Evolutionary conservation across 2,888 invertebrate genomes (phyloP).

Genomic region (Drosophila formosana): DNA sequence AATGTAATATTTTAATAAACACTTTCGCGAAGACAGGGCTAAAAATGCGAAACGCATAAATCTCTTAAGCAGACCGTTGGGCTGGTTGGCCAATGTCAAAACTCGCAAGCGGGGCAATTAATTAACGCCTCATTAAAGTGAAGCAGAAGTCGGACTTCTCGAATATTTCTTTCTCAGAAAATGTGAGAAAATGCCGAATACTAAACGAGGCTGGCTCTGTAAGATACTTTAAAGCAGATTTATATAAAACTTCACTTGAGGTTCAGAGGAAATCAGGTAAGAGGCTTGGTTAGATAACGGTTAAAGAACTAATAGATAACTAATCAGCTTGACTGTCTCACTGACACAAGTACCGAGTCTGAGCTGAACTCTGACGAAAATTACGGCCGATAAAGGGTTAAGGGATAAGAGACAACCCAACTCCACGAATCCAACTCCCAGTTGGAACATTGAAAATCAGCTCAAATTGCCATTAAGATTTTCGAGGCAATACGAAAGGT

Average conservation of each 20-base stretch:
- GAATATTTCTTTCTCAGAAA: constrained; percentile 30
- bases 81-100: constrained; percentile 69
- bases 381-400: constrained; percentile 79
- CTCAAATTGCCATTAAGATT: constrained; percentile 85
- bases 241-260: constrained; percentile 1
- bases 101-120: constrained; percentile 81
- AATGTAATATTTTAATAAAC: constrained; percentile 84
- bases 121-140: constrained; percentile 83
- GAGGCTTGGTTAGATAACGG: constrained; percentile 46
- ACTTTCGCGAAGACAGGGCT: constrained; percentile 67
- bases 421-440: constrained; percentile 77
- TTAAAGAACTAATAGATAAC: constrained; percentile 69
- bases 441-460: constrained; percentile 85
- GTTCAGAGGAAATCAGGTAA: neutral
- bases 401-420: constrained; percentile 28
- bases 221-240: neutral
- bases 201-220: constrained; percentile 25
- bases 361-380: constrained; percentile 44
- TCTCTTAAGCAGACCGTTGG: constrained; percentile 50
- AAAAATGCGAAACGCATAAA: constrained; percentile 61
- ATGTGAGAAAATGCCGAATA: constrained; percentile 66
- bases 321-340: constrained; percentile 53
- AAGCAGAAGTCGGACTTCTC: constrained; percentile 45
- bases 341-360: constrained; percentile 19
- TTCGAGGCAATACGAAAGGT: constrained; percentile 60